Evolutionary conservation across 2,797 vertebrate species (phyloP), one percentile per base, ranked within the genome.

Genomic region (Gambusia yucatana): DNA sequence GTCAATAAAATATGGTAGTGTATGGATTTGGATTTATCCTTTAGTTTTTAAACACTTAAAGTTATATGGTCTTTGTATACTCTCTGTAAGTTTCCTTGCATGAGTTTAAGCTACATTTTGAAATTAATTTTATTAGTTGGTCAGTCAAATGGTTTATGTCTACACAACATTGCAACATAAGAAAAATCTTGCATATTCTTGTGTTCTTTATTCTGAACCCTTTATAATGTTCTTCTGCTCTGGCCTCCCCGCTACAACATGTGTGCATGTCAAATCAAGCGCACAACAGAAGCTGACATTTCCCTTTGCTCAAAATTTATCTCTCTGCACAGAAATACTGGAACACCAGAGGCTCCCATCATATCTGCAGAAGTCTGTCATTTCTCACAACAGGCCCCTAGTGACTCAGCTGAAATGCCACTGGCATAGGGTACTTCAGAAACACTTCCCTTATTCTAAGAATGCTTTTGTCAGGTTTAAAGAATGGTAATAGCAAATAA

Each of bases 261-360:
- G 1, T 63, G 75, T 88, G 89, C 73, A 82, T 90, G 89, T 90
- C 75, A 84, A 88, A 91, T 87, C 79, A 44, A 79, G 83, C 84
- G 75, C 83, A 90, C 82, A 88, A 91, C 85, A 90, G 83, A 91
- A 90, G 90, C 85, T 95, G 94, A 95, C 93, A 95, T 95, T 94
- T 93, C 89, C 83, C 77, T 75, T 82, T 74, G 30, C 72, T 78
- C 87, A 90, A 94, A 93, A 88, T 94, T 89, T 93, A 94, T 92
- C 88, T 85, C 88, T 70, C 71, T 65, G 76, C 76, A 46, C 86
- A 50, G 81, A 86, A 75, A 85, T 83, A 57, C 47, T 44, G 75
- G 77, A 86, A 76, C 81, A 89, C 80, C 76, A 72, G 79, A 88
- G 83, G 84, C 86, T 88, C 83, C 67, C 57, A 85, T 91, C 81